Conservation (phyloP, 2,888 invertebrate species). For the Sclerodermus sp. region DNA sequence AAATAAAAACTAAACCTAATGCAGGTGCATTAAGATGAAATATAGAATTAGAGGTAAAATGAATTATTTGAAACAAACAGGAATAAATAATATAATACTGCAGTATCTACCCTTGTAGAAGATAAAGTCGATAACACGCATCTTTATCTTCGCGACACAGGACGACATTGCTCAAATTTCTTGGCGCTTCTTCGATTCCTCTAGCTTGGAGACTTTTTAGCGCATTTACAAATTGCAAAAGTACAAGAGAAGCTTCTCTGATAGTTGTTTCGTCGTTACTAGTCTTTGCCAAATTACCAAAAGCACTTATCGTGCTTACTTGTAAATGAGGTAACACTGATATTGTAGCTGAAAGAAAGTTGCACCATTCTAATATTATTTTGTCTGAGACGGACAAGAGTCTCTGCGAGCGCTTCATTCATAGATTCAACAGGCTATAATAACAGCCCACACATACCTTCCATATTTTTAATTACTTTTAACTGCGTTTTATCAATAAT, state of each 20-base stretch:
- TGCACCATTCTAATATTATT: too few species aligned
- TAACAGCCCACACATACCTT: slow-evolving; percentile 60
- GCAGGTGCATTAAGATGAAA: too few species aligned
- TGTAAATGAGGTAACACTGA: slow-evolving; percentile 75
- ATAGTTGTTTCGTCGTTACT: slow-evolving; percentile 60
- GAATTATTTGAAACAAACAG: slow-evolving; percentile 4
- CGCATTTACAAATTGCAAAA: slow-evolving; percentile 80
- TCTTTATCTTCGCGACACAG: slow-evolving; percentile 71
- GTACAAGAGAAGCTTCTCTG: slow-evolving; percentile 74
- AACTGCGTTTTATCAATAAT: slow-evolving; percentile 61
- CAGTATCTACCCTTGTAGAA: slow-evolving; percentile 69
- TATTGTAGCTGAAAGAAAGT: slow-evolving; percentile 68
- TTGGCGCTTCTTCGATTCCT: slow-evolving; percentile 78
- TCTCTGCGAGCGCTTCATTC: too few species aligned
- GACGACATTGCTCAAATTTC: slow-evolving; percentile 72
- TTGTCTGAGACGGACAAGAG: too few species aligned
- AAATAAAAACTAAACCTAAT: too few species aligned
- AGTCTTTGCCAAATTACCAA: slow-evolving; percentile 61
- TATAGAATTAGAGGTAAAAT: slow-evolving; percentile 11
- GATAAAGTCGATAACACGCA: slow-evolving; percentile 69
- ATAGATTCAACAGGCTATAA: neutral
- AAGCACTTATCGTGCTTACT: slow-evolving; percentile 74
- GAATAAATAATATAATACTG: too few species aligned
- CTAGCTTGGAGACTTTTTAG: slow-evolving; percentile 80
- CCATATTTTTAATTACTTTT: slow-evolving; percentile 67